These are phyloP conservation scores for Pao palembangensis DNA, from an alignment of 2,113 vertebrate genomes.

Conservation along the genomic window DNA sequence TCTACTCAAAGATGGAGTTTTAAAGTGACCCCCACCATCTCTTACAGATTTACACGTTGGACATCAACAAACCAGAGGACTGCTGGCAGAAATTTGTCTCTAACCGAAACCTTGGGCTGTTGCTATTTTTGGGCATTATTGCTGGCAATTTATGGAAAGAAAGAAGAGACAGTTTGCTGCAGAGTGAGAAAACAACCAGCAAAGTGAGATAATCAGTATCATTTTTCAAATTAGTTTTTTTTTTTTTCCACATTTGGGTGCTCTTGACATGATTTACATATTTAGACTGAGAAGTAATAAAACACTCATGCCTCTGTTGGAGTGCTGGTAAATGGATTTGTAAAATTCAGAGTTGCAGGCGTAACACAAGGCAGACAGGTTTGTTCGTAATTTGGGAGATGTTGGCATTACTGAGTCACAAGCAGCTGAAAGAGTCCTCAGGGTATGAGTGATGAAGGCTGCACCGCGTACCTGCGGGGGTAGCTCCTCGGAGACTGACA, in stretches of 20 bases:
- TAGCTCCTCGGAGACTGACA: too few relatives aligned
- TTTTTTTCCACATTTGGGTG: neutral
- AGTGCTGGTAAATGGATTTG: too few relatives aligned
- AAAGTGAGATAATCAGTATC: conserved; percentile 16
- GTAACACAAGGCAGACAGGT: too few relatives aligned
- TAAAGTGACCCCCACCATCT: neutral
- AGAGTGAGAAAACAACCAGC: conserved; percentile 21
- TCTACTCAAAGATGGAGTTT: neutral
- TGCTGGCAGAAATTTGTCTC: conserved; percentile 95
- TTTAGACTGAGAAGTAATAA: too few relatives aligned
- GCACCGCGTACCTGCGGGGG: too few relatives aligned
- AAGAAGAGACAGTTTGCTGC: conserved; percentile 45
- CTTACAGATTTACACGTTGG: conserved; percentile 83
- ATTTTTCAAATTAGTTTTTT: neutral
- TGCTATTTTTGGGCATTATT: conserved; percentile 86
- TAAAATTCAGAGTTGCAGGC: too few relatives aligned
- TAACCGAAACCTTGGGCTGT: conserved; percentile 85
- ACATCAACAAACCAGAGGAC: conserved; percentile 87
- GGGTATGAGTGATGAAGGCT: too few relatives aligned
- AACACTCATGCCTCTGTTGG: too few relatives aligned
- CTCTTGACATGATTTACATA: neutral
- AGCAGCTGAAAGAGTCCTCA: too few relatives aligned
- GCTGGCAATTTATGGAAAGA: conserved; percentile 85
- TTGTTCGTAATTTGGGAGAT: too few relatives aligned
- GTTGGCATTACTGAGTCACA: too few relatives aligned